Evolutionary conservation across 2,113 vertebrate genomes (phyloP), one percentile per base, ranked within the genome.

Genomic region (Emydura subglobosa): DNA sequence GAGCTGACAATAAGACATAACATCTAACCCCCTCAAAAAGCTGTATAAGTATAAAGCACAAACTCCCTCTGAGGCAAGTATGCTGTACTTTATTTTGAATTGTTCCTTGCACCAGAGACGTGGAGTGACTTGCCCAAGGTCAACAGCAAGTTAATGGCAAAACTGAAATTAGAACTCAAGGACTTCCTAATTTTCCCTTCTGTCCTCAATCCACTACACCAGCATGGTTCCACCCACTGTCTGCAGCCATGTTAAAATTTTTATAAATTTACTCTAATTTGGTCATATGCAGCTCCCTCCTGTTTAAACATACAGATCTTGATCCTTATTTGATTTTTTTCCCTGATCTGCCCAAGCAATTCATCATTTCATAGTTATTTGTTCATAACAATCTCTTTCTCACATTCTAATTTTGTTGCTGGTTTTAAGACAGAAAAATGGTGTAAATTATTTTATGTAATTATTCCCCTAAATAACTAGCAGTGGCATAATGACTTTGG

Each of bases 141-240:
- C 42, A 44, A 44, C 74, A 78, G 22, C 74, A 47, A 7, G 24
- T 12, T 47, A 78, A 24, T 16, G 74, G 74, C 74, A 78, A 44
- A 47, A 29, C 74, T 27, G 42, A 78, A 78, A 47, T 47, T 47
- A 47, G 42, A 78, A 44, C 7, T 47, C 13, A 47, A 10, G 42
- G 74, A 78, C 74, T 78, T 47, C 12, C 74, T 47, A 44, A 22
- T 3, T 47, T 19, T 16, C 79, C 79, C 17, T 65, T 0, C 2
- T 2, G 22, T 4, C 8, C 80, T 39, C n/a, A 1, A 14, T 21
- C 82, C 5, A 1, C 55, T 10, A 27, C 3, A 49, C 24, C 39
- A 3, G 10, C 54, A 7, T 1, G 1, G 5, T 2, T 42, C 50
- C 21, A 42, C 39, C 74, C 5, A 6, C 44, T 27, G 4, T 1